These are phyloP conservation scores for Ptychobarbus kaznakovi DNA, from an alignment of 2,797 vertebrate genomes.

Conservation along the genomic window DNA sequence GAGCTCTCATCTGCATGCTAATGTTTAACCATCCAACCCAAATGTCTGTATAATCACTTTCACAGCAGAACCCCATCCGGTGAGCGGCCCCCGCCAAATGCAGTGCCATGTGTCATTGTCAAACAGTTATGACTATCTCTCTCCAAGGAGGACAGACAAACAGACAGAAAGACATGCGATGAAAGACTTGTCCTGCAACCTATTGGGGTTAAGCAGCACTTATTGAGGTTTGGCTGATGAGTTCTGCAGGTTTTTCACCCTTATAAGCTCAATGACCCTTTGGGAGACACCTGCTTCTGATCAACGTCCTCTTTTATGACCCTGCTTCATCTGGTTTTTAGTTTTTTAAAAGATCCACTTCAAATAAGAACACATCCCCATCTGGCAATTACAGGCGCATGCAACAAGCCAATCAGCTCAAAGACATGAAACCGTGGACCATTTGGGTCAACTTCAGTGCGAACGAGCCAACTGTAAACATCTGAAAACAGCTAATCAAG, in stretches of 20 bases:
- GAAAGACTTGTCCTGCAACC: slow-evolving; percentile 28
- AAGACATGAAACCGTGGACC: slow-evolving; percentile 6
- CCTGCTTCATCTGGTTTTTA: slow-evolving; percentile 47
- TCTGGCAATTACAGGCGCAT: not conserved
- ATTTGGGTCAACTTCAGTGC: not conserved
- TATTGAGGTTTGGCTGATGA: slow-evolving; percentile 48
- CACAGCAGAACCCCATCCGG: slow-evolving; percentile 62
- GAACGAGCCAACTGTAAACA: not conserved
- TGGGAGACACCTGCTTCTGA: slow-evolving; percentile 57
- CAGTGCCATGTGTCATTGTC: slow-evolving; percentile 61
- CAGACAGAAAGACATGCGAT: slow-evolving; percentile 52
- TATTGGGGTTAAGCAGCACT: slow-evolving; percentile 56
- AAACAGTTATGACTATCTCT: slow-evolving; percentile 60
- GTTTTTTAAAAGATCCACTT: slow-evolving; percentile 32
- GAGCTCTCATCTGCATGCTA: slow-evolving; percentile 73
- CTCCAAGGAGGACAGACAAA: slow-evolving; percentile 49
- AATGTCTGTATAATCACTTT: slow-evolving; percentile 68
- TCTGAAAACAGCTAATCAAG: not conserved
- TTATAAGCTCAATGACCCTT: slow-evolving; percentile 30
- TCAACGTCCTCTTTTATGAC: slow-evolving; percentile 33
- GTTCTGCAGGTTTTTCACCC: slow-evolving; percentile 59
- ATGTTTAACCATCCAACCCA: slow-evolving; percentile 66
- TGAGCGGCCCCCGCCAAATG: slow-evolving; percentile 57
- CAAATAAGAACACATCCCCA: slow-evolving; percentile 22
- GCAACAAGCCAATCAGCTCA: not conserved